Evolutionary conservation across 2,888 invertebrate species (phyloP).

Genomic region (Noctua comes): DNA sequence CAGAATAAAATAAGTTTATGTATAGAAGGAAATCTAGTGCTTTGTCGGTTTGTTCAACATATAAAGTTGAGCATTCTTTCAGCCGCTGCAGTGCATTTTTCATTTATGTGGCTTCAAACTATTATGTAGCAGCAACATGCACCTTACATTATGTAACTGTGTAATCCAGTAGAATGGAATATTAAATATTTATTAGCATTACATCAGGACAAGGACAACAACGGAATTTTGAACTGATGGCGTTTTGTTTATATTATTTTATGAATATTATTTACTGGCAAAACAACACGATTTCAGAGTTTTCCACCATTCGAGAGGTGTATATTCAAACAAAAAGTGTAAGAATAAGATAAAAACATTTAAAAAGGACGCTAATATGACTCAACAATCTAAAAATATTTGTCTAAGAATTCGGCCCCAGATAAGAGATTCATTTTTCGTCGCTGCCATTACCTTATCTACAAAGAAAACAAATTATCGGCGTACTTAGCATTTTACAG

Average conservation of each 20-base stretch:
- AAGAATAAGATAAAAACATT: conserved; percentile 26
- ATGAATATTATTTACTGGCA: conserved; percentile 8
- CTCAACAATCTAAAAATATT: conserved; percentile 57
- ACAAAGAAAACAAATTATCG: conserved; percentile 63
- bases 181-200: not conserved
- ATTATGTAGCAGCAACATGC: conserved; percentile 30
- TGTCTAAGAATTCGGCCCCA: conserved; percentile 65
- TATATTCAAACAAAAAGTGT: conserved; percentile 19
- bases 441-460: conserved; percentile 70
- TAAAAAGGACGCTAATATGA: conserved; percentile 22
- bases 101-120: conserved; percentile 42
- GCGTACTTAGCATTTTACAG: conserved; percentile 53
- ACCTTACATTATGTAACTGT: conserved; percentile 1
- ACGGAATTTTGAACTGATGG: not conserved
- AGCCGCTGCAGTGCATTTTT: conserved; percentile 11
- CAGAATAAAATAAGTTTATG: not conserved
- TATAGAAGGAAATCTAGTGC: not conserved
- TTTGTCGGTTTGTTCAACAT: conserved; percentile 7
- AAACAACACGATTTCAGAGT: conserved; percentile 4
- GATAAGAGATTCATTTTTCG: conserved; percentile 65
- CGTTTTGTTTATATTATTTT: not conserved
- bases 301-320: conserved; percentile 10
- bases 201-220: not conserved
- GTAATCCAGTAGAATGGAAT: conserved; percentile 17
- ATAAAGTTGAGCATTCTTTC: not conserved